A percentile compares a stretch with the other conserved stretches of the same genome.
Evolutionary conservation across 1,140 invertebrate genomes (phyloP).

Genomic region (Sarcophaga bullata): DNA sequence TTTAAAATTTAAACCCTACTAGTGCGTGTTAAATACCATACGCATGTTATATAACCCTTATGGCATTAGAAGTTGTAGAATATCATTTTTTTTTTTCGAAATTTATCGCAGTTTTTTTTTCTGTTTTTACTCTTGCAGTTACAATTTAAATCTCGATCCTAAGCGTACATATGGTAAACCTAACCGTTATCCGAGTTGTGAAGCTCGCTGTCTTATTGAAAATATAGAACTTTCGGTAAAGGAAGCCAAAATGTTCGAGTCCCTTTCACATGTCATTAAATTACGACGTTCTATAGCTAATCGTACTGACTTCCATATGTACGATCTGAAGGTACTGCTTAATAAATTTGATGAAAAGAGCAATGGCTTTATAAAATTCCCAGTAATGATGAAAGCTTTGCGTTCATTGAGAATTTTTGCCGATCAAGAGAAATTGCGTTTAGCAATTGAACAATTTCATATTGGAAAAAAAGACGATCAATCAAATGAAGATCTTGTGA

Average conservation of each 20-base stretch:
- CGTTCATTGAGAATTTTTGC: constrained; percentile 45
- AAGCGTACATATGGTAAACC: constrained; percentile 47
- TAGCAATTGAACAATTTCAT: constrained; percentile 46
- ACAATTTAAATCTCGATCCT: constrained; percentile 47
- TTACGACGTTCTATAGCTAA: constrained; percentile 50
- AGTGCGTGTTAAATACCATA: no score
- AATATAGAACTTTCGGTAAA: constrained; percentile 44
- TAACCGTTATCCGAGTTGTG: constrained; percentile 18
- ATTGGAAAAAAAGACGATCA: constrained; percentile 49
- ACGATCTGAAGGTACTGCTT: constrained; percentile 47
- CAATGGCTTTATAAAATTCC: constrained; percentile 46
- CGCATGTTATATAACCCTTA: no score
- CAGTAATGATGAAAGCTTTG: constrained; percentile 49
- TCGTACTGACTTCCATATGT: constrained; percentile 48
- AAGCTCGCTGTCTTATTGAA: constrained; percentile 51
- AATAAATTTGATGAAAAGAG: constrained; percentile 48
- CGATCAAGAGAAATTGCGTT: constrained; percentile 49
- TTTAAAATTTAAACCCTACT: no score
- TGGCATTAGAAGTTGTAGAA: no score
- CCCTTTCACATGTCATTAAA: constrained; percentile 51
- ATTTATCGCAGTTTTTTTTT: no score
- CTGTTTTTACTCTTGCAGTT: constrained; percentile 21
- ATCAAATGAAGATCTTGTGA: constrained; percentile 49
- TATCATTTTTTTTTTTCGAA: no score
- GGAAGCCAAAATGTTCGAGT: constrained; percentile 44